Evolutionary conservation across 2,797 vertebrate genomes (phyloP).

Genomic region (Brachyalestes nurse): DNA sequence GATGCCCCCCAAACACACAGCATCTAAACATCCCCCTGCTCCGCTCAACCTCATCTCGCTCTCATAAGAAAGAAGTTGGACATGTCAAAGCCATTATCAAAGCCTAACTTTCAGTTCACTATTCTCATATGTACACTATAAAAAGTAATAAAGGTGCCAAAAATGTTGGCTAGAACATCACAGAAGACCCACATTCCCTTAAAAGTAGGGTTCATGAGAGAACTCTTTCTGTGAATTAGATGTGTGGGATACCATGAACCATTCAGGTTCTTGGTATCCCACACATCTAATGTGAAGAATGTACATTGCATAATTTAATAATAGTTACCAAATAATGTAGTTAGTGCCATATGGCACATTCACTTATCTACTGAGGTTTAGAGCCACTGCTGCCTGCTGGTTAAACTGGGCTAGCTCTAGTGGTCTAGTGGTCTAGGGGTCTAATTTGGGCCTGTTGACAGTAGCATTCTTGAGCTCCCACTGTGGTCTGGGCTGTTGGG

Average conservation of each 20-base stretch:
- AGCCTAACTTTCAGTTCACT: neutral
- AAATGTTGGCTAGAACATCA: too few species aligned
- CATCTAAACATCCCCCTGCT: constrained; percentile 5
- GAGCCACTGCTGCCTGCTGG: neutral
- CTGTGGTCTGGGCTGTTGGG: constrained; percentile 41
- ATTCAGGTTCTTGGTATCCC: too few species aligned
- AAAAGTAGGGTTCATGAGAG: neutral
- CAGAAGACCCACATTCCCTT: too few species aligned
- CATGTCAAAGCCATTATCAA: neutral
- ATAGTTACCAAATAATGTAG: too few species aligned
- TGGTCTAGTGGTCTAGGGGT: constrained; percentile 30
- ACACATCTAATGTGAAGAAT: too few species aligned
- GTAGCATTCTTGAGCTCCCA: constrained; percentile 41
- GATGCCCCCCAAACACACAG: constrained; percentile 8
- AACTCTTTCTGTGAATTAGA: neutral
- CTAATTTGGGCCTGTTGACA: constrained; percentile 50
- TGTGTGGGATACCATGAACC: neutral
- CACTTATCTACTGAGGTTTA: neutral
- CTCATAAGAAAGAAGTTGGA: neutral
- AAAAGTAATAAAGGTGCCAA: too few species aligned
- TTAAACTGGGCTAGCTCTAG: constrained; percentile 26
- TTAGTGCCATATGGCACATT: neutral
- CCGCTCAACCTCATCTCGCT: neutral
- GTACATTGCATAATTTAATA: neutral
- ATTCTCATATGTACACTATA: too few species aligned